Evolutionary conservation across 1,140 invertebrate genomes (phyloP).

Genomic region (Drosophila pseudoobscura): DNA sequence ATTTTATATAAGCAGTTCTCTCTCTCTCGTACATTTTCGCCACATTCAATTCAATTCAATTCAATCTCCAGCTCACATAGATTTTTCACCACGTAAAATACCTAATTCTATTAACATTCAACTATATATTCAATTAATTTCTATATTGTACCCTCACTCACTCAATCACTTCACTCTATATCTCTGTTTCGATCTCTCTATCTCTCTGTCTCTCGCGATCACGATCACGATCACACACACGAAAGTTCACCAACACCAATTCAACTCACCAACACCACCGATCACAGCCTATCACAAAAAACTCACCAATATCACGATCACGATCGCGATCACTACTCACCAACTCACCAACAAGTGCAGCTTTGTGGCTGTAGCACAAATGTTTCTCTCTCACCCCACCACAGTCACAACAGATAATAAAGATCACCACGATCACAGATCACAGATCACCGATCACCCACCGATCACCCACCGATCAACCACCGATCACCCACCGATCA

Average conservation of each 20-base stretch:
- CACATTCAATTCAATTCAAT: slow-evolving; percentile 38
- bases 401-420: too few species aligned
- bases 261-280: slow-evolving; percentile 29
- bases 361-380: slow-evolving; percentile 30
- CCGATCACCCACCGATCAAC: background rate
- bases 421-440: too few species aligned
- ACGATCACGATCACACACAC: slow-evolving; percentile 27
- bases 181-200: slow-evolving; percentile 52
- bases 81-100: slow-evolving; percentile 28
- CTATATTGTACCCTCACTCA: slow-evolving; percentile 53
- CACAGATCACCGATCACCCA: slow-evolving; percentile 14
- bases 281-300: slow-evolving; percentile 10
- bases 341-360: slow-evolving; percentile 43
- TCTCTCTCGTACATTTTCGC: slow-evolving; percentile 56
- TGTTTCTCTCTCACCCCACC: too few species aligned
- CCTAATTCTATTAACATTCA: slow-evolving; percentile 40
- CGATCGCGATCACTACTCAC: slow-evolving; percentile 6
- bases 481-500: slow-evolving; percentile 37
- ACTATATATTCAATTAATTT: slow-evolving; percentile 49
- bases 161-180: slow-evolving; percentile 54
- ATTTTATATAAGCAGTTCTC: slow-evolving; percentile 65
- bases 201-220: slow-evolving; percentile 41
- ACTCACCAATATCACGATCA: slow-evolving; percentile 30
- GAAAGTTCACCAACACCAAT: slow-evolving; percentile 27
- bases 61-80: slow-evolving; percentile 24